Evolutionary conservation across 2,888 invertebrate species (phyloP).

Genomic region (Ectropis crepuscularia): DNA sequence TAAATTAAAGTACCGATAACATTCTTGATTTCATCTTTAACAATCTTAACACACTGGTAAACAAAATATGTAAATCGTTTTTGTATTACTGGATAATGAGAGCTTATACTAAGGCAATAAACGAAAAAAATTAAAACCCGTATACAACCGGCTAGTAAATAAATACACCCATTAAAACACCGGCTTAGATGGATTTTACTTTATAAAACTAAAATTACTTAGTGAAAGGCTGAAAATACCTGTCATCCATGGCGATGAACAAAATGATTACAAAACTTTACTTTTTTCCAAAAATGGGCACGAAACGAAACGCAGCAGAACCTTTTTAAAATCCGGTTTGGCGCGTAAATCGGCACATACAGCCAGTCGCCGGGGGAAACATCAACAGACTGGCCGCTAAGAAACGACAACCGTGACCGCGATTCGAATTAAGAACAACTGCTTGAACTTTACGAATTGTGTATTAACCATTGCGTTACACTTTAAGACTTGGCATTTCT

Average conservation of each 20-base stretch:
- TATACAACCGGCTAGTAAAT: no score
- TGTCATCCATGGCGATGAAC: constrained; percentile 58
- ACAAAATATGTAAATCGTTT: no score
- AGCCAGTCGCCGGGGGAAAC: constrained; percentile 67
- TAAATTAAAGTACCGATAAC: no score
- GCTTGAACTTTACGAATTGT: constrained; percentile 22
- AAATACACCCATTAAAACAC: no score
- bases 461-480: constrained; percentile 42
- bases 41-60: no score
- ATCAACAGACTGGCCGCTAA: constrained; percentile 64
- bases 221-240: constrained; percentile 57
- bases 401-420: constrained; percentile 46
- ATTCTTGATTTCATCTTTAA: no score
- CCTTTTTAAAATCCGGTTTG: constrained; percentile 61
- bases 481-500: constrained; percentile 9
- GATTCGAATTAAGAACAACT: constrained; percentile 36
- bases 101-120: no score
- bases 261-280: constrained; percentile 29
- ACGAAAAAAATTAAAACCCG: no score
- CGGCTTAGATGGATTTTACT: no score
- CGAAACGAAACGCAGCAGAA: constrained; percentile 45
- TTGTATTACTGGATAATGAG: no score
- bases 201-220: no score
- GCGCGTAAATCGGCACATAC: constrained; percentile 51
- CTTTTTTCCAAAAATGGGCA: constrained; percentile 47